These are phyloP conservation scores for Orientallactaga sibirica DNA, from an alignment of 2,797 vertebrate genomes.

Conservation along the genomic window DNA sequence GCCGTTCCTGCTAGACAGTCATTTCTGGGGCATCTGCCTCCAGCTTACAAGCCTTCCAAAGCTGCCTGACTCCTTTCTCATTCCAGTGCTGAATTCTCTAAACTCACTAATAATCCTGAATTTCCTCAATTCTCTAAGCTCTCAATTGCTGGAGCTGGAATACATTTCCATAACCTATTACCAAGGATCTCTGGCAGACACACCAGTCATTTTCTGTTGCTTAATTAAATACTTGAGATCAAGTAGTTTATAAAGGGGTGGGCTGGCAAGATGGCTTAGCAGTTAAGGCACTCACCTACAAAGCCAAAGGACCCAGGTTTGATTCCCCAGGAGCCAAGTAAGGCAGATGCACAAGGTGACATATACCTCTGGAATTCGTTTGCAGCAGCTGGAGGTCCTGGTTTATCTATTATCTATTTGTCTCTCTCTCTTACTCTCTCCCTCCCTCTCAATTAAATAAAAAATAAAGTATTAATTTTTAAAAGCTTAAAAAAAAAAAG, in stretches of 20 bases:
- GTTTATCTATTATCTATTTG: too few relatives aligned
- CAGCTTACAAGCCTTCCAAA: neutral
- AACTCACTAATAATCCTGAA: neutral
- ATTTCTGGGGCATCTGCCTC: neutral
- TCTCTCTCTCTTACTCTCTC: too few relatives aligned
- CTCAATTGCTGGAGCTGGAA: neutral
- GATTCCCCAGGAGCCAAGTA: too few relatives aligned
- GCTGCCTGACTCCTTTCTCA: neutral
- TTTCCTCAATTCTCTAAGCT: neutral
- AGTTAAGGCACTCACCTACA: too few relatives aligned
- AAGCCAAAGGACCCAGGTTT: too few relatives aligned
- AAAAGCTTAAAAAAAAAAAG: too few relatives aligned
- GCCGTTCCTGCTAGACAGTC: neutral
- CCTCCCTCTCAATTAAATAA: too few relatives aligned
- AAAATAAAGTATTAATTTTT: too few relatives aligned
- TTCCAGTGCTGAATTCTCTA: neutral
- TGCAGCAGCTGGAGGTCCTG: too few relatives aligned
- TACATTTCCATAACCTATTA: neutral
- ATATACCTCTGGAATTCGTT: too few relatives aligned
- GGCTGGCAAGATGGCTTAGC: too few relatives aligned
- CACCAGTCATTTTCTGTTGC: neutral
- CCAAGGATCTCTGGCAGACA: neutral
- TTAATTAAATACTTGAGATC: neutral
- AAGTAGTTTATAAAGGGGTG: neutral
- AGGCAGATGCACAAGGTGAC: too few relatives aligned